A percentile compares a stretch with the other conserved stretches of the same genome.
Evolutionary conservation across 2,113 vertebrate species (phyloP).

Genomic region (Bothrops jararaca): DNA sequence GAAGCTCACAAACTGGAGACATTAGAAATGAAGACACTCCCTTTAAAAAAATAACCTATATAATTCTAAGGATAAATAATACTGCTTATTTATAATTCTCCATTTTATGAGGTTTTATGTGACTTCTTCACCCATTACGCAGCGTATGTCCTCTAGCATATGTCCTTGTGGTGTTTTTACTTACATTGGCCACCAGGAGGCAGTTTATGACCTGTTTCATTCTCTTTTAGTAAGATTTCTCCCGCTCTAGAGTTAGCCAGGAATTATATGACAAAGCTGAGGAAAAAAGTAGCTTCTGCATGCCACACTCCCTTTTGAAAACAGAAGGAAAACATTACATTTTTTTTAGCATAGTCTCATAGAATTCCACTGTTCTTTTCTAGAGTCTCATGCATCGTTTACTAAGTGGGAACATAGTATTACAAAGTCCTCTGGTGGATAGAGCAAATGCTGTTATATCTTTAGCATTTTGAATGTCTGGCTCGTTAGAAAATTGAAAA

Average conservation of each 20-base stretch:
- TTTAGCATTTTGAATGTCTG: not conserved
- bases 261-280: not conserved
- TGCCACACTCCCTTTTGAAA: not conserved
- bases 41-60: not conserved
- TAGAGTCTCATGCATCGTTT: not conserved
- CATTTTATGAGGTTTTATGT: not conserved
- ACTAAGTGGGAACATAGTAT: not conserved
- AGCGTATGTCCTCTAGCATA: not conserved
- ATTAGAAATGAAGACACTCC: not conserved
- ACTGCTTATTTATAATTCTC: not conserved
- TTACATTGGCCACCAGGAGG: not conserved
- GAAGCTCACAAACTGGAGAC: not conserved
- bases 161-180: not conserved
- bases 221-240: not conserved
- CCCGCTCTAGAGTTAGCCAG: not conserved
- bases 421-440: not conserved
- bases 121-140: not conserved
- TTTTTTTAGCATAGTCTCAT: not conserved
- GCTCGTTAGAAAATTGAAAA: not conserved
- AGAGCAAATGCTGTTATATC: not conserved
- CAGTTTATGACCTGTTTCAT: not conserved
- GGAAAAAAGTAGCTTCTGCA: not conserved
- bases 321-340: not conserved
- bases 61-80: not conserved
- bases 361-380: not conserved